Evolutionary conservation across 2,797 vertebrate species (phyloP).

Genomic region (Coranthus polyacanthus): DNA sequence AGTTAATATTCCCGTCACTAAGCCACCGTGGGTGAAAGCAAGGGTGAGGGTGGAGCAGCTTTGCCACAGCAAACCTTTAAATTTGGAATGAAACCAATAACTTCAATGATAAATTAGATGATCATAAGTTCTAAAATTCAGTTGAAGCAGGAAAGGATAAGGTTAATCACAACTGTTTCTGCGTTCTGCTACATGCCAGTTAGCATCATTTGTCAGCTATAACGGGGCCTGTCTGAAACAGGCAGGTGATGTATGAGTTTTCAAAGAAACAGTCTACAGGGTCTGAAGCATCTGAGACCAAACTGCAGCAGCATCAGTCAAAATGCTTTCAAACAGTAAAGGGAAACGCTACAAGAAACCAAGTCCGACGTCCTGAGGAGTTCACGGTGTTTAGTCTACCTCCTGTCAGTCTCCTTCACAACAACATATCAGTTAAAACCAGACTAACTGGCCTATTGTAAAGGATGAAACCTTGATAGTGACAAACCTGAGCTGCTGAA

Average conservation of each 20-base stretch:
- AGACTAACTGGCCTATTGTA: constrained; percentile 2
- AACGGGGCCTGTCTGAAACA: constrained; percentile 12
- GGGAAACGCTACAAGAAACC: constrained; percentile 7
- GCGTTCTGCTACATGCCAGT: too few relatives aligned
- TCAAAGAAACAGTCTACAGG: constrained; percentile 17
- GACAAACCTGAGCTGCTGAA: constrained; percentile 16
- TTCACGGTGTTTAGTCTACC: constrained; percentile 18
- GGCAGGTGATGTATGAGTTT: constrained; percentile 32
- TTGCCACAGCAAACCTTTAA: too few relatives aligned
- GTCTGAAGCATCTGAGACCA: neutral
- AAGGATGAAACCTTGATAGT: constrained; percentile 21
- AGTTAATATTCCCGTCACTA: too few relatives aligned
- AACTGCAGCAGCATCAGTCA: constrained; percentile 19
- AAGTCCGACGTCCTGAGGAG: neutral
- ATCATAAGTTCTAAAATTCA: too few relatives aligned
- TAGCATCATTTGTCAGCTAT: constrained; percentile 27
- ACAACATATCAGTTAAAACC: neutral
- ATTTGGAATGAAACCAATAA: too few relatives aligned
- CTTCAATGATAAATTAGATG: too few relatives aligned
- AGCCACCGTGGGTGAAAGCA: too few relatives aligned
- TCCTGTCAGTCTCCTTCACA: too few relatives aligned
- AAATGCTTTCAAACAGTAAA: too few relatives aligned
- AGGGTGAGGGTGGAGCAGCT: too few relatives aligned
- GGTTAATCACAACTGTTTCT: too few relatives aligned
- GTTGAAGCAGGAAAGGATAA: too few relatives aligned